phyloP scores from a whole-genome alignment of 2,797 vertebrate species.

The Onychomys leucogaster region DNA sequence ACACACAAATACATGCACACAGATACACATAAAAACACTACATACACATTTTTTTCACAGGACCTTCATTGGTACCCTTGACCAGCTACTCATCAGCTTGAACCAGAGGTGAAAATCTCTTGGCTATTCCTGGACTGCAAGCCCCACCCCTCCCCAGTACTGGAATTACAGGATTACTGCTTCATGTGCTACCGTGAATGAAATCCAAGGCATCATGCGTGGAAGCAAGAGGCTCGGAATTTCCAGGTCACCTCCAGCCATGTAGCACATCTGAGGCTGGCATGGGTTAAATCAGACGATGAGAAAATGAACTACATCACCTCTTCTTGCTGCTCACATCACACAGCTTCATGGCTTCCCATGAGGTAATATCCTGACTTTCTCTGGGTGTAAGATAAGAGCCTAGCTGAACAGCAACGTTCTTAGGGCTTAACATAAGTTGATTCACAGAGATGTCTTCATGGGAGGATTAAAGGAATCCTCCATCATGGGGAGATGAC shows the following conservation, averaged over 20 bases:
- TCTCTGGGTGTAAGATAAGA: background rate
- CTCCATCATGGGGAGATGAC: background rate
- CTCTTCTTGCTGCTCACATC: background rate
- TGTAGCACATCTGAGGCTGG: background rate
- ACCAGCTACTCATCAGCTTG: background rate
- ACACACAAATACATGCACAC: background rate
- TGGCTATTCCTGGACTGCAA: background rate
- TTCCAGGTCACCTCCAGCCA: background rate
- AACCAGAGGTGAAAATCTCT: background rate
- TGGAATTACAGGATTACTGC: background rate
- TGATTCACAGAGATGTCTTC: background rate
- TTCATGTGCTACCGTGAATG: background rate
- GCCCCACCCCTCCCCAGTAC: background rate
- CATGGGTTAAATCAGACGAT: background rate
- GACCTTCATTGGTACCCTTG: background rate
- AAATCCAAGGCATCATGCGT: background rate
- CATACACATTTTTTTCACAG: background rate
- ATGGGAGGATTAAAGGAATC: background rate
- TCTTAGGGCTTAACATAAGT: background rate
- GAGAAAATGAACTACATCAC: background rate
- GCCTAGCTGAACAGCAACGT: background rate
- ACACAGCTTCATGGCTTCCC: background rate
- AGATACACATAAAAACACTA: background rate
- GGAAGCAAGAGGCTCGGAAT: background rate
- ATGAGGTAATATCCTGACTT: background rate